These are phyloP conservation scores for Crotalus adamanteus DNA, from an alignment of 2,797 vertebrate species.

Conservation along the genomic window DNA sequence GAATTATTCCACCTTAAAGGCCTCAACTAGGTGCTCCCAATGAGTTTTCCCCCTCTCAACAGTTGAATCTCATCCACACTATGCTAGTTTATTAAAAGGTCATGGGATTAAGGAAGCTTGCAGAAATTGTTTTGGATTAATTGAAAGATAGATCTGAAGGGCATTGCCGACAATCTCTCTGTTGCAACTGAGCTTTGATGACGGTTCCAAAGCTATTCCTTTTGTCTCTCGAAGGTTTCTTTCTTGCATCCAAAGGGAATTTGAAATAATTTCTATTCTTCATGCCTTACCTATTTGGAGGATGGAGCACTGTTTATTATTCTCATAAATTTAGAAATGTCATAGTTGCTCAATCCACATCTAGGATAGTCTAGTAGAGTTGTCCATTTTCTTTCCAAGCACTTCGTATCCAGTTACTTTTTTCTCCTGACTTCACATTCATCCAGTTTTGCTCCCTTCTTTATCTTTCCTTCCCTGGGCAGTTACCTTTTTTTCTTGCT, in stretches of 20 bases:
- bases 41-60: neutral
- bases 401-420: neutral
- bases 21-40: neutral
- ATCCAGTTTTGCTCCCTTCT: neutral
- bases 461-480: neutral
- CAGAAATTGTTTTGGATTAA: slow-evolving; percentile 3
- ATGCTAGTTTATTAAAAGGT: neutral
- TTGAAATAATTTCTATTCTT: slow-evolving; percentile 16
- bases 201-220: neutral
- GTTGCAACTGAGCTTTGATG: neutral
- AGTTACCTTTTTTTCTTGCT: neutral
- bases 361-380: neutral
- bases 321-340: slow-evolving; percentile 6
- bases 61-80: neutral
- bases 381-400: neutral
- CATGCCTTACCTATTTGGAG: slow-evolving; percentile 39
- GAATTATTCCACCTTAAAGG: neutral
- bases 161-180: neutral
- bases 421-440: neutral
- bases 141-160: neutral
- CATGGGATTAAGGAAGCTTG: neutral
- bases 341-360: neutral
- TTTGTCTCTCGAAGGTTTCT: slow-evolving; percentile 17
- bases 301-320: slow-evolving; percentile 15
- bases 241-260: slow-evolving; percentile 12